phyloP scores from a whole-genome alignment of 64 coral and sea anemone genomes.

The Porites australiensis region DNA sequence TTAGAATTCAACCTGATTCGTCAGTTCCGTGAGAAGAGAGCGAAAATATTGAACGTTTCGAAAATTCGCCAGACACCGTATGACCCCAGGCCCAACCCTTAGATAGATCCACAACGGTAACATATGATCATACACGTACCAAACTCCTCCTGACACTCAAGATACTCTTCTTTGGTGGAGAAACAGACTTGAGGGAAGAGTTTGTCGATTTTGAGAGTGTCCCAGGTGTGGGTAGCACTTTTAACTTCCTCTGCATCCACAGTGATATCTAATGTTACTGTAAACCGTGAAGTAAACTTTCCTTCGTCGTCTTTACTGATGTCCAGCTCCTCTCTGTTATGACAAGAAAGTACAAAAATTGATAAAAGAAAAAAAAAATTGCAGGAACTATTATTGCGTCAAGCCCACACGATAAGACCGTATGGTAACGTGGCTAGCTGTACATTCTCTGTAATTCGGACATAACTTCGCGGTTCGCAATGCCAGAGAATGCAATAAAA shows the following conservation, averaged over 20 bases:
- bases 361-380: neutral
- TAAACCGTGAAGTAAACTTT: constrained; percentile 82
- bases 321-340: constrained; percentile 85
- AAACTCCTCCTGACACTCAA: constrained; percentile 99
- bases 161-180: constrained; percentile 89
- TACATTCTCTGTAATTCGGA: too few relatives aligned
- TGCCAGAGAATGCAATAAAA: too few relatives aligned
- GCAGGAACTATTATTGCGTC: too few relatives aligned
- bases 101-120: too few relatives aligned
- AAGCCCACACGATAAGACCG: too few relatives aligned
- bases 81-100: too few relatives aligned
- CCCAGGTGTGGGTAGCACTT: constrained; percentile 80
- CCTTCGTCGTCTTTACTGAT: constrained; percentile 80
- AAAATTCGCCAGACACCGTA: too few relatives aligned
- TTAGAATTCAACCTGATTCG: too few relatives aligned
- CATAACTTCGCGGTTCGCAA: too few relatives aligned
- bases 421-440: too few relatives aligned
- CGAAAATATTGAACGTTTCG: too few relatives aligned
- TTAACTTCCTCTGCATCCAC: constrained; percentile 81
- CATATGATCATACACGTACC: constrained; percentile 43
- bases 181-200: constrained; percentile 86
- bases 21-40: too few relatives aligned
- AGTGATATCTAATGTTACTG: constrained; percentile 83
- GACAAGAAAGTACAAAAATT: neutral
- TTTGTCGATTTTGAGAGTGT: constrained; percentile 79